Evolutionary conservation across 2,113 vertebrate species (phyloP), one percentile per base, ranked within the genome.

Genomic region (Pseudonaja textilis): DNA sequence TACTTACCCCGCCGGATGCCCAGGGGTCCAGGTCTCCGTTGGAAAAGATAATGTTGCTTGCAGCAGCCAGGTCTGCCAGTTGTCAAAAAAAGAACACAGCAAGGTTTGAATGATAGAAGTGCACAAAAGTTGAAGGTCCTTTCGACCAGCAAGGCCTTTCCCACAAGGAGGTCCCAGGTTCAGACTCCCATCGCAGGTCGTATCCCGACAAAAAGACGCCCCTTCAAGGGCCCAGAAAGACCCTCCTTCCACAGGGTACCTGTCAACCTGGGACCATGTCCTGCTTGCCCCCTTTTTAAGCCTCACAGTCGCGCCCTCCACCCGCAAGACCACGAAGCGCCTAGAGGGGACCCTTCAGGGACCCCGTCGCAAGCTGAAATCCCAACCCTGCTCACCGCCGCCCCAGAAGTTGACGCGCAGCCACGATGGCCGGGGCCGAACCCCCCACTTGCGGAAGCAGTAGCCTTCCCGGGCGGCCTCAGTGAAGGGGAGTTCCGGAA

Each of bases 1-100:
- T 87, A 39, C 98, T 98, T 97, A 99, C 99, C 97, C 99, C 99
- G 7, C 99, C 99, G 2, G 99, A 98, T 6, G 99, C 98, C 99
- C 99, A 99, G 0, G 99, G 99, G 96, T 99, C 99, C 97, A 99
- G 96, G 93, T 99, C 98, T 50, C 99, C 99, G 0, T 99, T 99
- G 88, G 99, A 99, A 97, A 99, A 99, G 90, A 99, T 98, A 0
- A 99, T 99, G 97, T 99, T 99, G 97, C 98, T 99, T 93, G 98
- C 97, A 0, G 98, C 97, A 85, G 95, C 96, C 92, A 99, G 97
- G 57, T 97, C 99, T 99, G 96, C 14, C 14, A 2, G 14, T 25
- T 0, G 9, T 39, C 54, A 93, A 85, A 95, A 69, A 6, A 11
- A 42, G 42, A 42, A 42, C 42, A 91, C 25, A 55, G 42, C 16